These are phyloP conservation scores for Macroteleia sp. DNA, from an alignment of 2,888 invertebrate genomes.

Conservation along the genomic window DNA sequence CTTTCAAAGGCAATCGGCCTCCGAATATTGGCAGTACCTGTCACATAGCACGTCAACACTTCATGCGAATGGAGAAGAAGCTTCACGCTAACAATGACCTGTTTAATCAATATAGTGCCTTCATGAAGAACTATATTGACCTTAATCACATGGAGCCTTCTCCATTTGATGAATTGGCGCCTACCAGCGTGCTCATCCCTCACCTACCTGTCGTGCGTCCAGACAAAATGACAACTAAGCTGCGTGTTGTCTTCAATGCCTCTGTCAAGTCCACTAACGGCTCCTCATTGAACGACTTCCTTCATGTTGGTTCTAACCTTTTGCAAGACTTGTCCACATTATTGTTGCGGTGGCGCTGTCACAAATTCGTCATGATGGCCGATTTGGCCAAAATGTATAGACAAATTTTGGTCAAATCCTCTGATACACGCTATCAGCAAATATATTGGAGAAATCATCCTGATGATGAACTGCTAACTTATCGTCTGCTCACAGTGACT, in stretches of 20 bases:
- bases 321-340: slow-evolving; percentile 10
- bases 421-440: slow-evolving; percentile 49
- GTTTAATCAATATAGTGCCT: neutral
- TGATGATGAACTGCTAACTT: slow-evolving; percentile 12
- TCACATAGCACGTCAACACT: neutral
- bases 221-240: neutral
- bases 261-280: slow-evolving; percentile 35
- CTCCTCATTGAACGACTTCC: slow-evolving; percentile 26
- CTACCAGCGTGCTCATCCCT: neutral
- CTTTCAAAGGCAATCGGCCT: neutral
- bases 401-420: slow-evolving; percentile 44
- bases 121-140: neutral
- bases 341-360: slow-evolving; percentile 34
- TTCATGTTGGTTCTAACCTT: slow-evolving; percentile 40
- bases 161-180: neutral
- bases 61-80: neutral
- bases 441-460: slow-evolving; percentile 42
- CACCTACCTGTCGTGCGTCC: neutral
- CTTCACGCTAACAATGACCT: neutral
- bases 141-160: slow-evolving; percentile 3
- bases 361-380: slow-evolving; percentile 44
- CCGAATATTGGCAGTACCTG: neutral
- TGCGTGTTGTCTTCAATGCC: neutral
- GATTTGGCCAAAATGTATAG: slow-evolving; percentile 59
- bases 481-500: slow-evolving; percentile 43